phyloP scores from a whole-genome alignment of 1,140 invertebrate genomes.

The Bradynema listronoti region DNA sequence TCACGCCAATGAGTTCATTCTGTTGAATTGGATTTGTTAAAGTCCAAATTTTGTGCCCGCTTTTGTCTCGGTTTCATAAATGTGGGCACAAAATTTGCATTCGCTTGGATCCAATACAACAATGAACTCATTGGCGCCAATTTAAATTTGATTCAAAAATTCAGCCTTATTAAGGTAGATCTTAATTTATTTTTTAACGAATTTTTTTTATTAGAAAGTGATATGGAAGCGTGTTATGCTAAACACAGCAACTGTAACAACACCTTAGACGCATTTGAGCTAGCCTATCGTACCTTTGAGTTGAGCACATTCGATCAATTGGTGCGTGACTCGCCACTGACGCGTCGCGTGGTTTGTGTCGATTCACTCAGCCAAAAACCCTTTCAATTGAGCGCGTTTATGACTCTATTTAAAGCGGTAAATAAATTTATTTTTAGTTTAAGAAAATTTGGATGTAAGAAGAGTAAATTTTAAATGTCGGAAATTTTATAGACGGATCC shows the following conservation, averaged over 20 bases:
- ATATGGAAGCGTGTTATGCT: slow-evolving; percentile 9
- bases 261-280: slow-evolving; percentile 9
- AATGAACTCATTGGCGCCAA: too few relatives aligned
- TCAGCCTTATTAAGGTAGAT: background rate
- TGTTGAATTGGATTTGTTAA: too few relatives aligned
- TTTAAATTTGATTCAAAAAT: background rate
- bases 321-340: slow-evolving; percentile 16
- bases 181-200: slow-evolving; percentile 11
- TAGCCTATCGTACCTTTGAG: slow-evolving; percentile 44
- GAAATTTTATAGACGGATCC: background rate
- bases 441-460: background rate
- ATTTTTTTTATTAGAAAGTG: slow-evolving; percentile 1
- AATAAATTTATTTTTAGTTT: background rate
- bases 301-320: slow-evolving; percentile 42
- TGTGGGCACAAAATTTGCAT: too few relatives aligned
- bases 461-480: slow-evolving; percentile 1
- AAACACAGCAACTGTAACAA: slow-evolving; percentile 6
- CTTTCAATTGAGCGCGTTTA: slow-evolving; percentile 29
- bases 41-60: too few relatives aligned
- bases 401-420: slow-evolving; percentile 49
- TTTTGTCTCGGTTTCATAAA: too few relatives aligned
- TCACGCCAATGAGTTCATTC: too few relatives aligned
- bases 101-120: too few relatives aligned
- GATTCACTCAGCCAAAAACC: slow-evolving; percentile 36
- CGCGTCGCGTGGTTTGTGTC: slow-evolving; percentile 16